Base-by-base conservation (phyloP, 2,113 vertebrate genomes). In the Cottus gobio region DNA sequence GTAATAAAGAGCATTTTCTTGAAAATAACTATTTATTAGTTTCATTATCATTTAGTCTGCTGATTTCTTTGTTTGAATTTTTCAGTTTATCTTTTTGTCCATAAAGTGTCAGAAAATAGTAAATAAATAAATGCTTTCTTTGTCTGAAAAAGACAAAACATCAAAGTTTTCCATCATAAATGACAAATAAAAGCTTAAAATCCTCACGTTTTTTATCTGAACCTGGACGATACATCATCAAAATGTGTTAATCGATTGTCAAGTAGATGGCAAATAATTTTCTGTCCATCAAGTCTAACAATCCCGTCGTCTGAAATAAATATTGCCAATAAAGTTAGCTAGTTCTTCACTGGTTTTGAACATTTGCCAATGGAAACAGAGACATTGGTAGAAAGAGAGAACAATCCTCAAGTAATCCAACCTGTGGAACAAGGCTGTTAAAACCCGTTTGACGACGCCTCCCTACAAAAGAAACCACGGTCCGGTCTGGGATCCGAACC, bases 401-500 rank as follows among this genome's bases (percentile, higher is more conserved):
- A 20, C 15, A 77, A 56, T 36, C 6, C 1, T 28, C 31, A 50
- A 2, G 7, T 66, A 46, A 26, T 74, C 63, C 50, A 66, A 75
- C 30, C 52, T 69, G 44, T 65, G 44, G 13, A 63, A 31, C 71
- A 20, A 20, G 54, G 26, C 68, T 52, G 60, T 39, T 30, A 24
- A 50, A 62, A 58, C 11, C 13, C 24, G 22, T 26, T 74, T 28
- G 34, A 54, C 20, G 26, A 30, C 12, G 74, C 54, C 62, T 64
- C 13, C 18, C 20, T 63, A 30, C 71, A 71, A 70, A 2, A 20
- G 46, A 42, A 79, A 72, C 57, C 70, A 2, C 9, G 20, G n/a
- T 34, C 36, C 67, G 50, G 62, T 79, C 42, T 85, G 63, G 64
- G 72, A 69, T 75, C 82, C 73, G 56, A 73, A 61, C 31, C 34